Evolutionary conservation across 23 tunicate species (phyloP).

Genomic region (Ascidia mentula): DNA sequence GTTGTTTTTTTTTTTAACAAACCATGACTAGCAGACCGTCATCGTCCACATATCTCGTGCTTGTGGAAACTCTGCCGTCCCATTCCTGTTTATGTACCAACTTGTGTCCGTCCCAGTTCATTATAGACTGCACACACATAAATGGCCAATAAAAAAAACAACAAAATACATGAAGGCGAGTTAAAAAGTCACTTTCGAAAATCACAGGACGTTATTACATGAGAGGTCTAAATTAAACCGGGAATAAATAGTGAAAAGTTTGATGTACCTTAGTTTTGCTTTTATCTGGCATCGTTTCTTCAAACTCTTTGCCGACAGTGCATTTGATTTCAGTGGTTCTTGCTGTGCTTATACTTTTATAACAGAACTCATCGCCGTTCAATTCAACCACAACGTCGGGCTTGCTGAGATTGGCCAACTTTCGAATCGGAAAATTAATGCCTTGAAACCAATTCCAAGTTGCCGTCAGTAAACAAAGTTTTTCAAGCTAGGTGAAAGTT

Average conservation of each 20-base stretch:
- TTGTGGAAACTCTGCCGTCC: slow-evolving; percentile 67
- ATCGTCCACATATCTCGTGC: slow-evolving; percentile 54
- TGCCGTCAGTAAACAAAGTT: background rate
- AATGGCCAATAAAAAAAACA: too few species aligned
- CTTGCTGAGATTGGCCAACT: slow-evolving; percentile 51
- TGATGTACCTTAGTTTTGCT: slow-evolving; percentile 53
- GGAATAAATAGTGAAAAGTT: too few species aligned
- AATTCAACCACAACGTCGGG: slow-evolving; percentile 39
- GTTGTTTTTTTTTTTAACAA: too few species aligned
- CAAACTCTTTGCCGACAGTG: slow-evolving; percentile 53
- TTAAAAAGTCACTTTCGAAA: too few species aligned
- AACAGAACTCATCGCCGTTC: slow-evolving; percentile 21
- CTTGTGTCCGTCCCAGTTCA: slow-evolving; percentile 59
- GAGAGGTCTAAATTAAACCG: too few species aligned
- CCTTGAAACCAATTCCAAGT: slow-evolving; percentile 17
- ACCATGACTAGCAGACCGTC: slow-evolving; percentile 5
- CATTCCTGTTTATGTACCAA: slow-evolving; percentile 67
- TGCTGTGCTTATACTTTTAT: slow-evolving; percentile 54
- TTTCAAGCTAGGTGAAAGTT: background rate
- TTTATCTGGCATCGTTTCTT: slow-evolving; percentile 65
- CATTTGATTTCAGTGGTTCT: slow-evolving; percentile 46
- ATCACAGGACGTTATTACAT: too few species aligned
- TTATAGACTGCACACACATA: background rate
- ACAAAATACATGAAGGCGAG: too few species aligned
- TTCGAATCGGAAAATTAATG: slow-evolving; percentile 38